Base-by-base conservation (phyloP, 2,888 invertebrate genomes). In the Meganola albula region DNA sequence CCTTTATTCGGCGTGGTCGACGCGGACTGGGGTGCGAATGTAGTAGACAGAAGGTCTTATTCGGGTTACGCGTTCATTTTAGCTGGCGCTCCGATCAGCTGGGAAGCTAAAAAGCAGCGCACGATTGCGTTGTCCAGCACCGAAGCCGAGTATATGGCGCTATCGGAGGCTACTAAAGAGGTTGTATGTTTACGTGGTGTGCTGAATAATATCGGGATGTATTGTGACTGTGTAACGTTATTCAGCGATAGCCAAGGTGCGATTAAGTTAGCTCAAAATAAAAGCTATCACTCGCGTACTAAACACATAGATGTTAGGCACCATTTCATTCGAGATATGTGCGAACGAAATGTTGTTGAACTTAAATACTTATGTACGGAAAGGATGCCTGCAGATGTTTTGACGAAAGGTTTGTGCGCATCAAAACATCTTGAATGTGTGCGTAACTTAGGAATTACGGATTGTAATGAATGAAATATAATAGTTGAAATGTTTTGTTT, bases 91-190 rank as follows among this genome's bases (percentile, higher is more conserved):
- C 20, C 14, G 22, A 26, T 33, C 8, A 21, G 27, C 12, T 33
- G 33, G 33, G 13, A 6, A 5, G 12, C 33, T 18, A 33, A 27
- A 20, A 33, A 27, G 10, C 33, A 33, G 11, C 10, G 21, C 21
- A 27, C 26, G 21, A 27, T 33, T 22, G 10, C 26, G 10, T 22
- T 33, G 20, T 35, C 27, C 4, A 31, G 31, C 1, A 35, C 35
- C 12, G 35, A 35, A 13, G 24, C 35, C 3, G 31, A 37, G 10
- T 32, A 37, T 33, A 29, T 37, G 14, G 18, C 32, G 22, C 8
- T 27, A 4, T 1, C 27, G 2, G 27, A 27, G 0, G 20, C 20
- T 12, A 20, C 18, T 18, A 26, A 13, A 10, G 23, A 32, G 10
- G 21, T 26, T 12, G 6, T 14, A 7, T 24, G 16, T 18, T 11